These are phyloP conservation scores for Penaeus indicus DNA, from an alignment of 1,140 invertebrate genomes.

Conservation along the genomic window DNA sequence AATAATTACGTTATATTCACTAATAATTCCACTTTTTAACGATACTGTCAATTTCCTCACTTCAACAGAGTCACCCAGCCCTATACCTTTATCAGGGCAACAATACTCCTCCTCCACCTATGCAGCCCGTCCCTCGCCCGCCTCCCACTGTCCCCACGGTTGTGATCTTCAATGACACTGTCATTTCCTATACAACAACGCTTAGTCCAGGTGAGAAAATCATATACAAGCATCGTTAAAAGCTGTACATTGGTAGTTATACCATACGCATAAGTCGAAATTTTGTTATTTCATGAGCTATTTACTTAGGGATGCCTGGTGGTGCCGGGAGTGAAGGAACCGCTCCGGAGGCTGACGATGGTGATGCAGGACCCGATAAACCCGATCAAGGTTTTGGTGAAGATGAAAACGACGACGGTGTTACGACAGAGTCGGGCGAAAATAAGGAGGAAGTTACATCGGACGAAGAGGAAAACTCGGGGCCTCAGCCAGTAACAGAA, in stretches of 20 bases:
- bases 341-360: no score
- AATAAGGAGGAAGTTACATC: neutral
- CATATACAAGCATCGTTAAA: neutral
- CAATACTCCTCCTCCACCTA: conserved; percentile 32
- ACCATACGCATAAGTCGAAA: no score
- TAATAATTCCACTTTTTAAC: neutral
- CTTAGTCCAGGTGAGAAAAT: neutral
- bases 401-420: no score
- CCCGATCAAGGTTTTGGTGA: no score
- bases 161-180: neutral
- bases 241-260: no score
- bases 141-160: conserved; percentile 5
- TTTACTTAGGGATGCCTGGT: no score
- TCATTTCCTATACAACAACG: conserved; percentile 17
- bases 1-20: no score
- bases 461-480: neutral
- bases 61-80: conserved; percentile 32
- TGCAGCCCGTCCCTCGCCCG: neutral
- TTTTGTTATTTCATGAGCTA: no score
- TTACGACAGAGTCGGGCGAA: no score
- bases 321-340: no score
- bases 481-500: conserved; percentile 29
- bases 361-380: no score
- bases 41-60: neutral
- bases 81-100: conserved; percentile 33